Base-by-base conservation (phyloP, 2,113 vertebrate genomes). In the Zosterops borbonicus region DNA sequence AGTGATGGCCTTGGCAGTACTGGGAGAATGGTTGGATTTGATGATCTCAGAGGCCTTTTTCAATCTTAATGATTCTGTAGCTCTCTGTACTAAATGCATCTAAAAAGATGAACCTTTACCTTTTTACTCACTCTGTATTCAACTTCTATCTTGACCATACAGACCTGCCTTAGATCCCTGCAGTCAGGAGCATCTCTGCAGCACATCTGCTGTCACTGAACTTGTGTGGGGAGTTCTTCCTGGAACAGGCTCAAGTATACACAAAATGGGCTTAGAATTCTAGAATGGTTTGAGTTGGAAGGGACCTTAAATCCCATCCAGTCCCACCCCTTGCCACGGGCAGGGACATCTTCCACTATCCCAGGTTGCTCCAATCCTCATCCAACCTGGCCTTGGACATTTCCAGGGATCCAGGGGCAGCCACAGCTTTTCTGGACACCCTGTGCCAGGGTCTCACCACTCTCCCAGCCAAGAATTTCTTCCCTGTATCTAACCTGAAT, bases 311-410 rank as follows among this genome's bases (percentile, higher is more conserved):
- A 49, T 7, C 0, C 0, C 47, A 69, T 20, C 17, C 25, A 6
- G 3, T 47, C 0, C 29, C 41, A 24, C 9, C 8, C 17, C 14
- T 14, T 41, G 41, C 47, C n/a, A 27, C 6, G 6, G 41, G 9
- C 63, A 69, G 35, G 29, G 25, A 55, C 35, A 55, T 1, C 47
- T 83, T 3, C 31, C 41, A 49, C 29, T 3, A 0, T 2, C 41
- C 55, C 63, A 76, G 35, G 12, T 0, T 55, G 41, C 11, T 62
- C 70, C 63, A 60, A 75, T 3, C 15, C 11, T 28, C 0, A 0
- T 74, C 77, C 52, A 68, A 0, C 53, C 41, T 62, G 63, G 17
- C 31, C 71, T 90, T 1, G 47, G 4, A 1, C 41, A 62, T 3
- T 69, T 0, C 25, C 70, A 76, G 47, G 29, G 79, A 42, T 83